These are phyloP conservation scores for Podocnemis expansa DNA, from an alignment of 2,113 vertebrate species.

Conservation along the genomic window DNA sequence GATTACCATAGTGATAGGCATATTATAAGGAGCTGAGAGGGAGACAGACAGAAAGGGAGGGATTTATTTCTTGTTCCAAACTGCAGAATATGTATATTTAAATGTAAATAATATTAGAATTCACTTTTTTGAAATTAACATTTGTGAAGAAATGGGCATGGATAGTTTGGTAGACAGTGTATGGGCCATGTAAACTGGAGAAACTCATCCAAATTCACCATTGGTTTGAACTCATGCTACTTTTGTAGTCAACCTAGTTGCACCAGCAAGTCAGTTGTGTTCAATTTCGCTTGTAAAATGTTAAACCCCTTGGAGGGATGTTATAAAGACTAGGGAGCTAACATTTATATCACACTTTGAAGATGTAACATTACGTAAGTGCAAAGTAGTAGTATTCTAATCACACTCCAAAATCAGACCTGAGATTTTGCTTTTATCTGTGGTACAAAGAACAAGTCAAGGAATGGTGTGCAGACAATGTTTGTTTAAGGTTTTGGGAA, in stretches of 20 bases:
- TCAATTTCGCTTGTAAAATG: not conserved
- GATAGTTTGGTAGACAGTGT: not conserved
- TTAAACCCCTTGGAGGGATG: not conserved
- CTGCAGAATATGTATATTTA: not conserved
- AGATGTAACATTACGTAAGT: not conserved
- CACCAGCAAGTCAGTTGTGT: not conserved
- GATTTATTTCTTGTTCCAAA: not conserved
- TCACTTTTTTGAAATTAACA: not conserved
- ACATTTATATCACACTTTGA: not conserved
- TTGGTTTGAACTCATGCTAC: not conserved
- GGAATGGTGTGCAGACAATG: fast-evolving
- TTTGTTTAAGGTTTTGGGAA: not conserved
- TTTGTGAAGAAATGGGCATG: not conserved
- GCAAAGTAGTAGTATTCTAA: not conserved
- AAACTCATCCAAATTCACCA: not conserved
- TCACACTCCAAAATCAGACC: not conserved
- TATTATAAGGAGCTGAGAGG: fast-evolving
- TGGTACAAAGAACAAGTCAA: not conserved
- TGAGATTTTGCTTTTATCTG: too few species aligned
- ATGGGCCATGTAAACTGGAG: not conserved
- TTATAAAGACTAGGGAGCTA: not conserved
- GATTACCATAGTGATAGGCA: not conserved
- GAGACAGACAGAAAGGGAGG: not conserved
- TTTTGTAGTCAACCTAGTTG: not conserved
- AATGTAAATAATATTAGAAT: not conserved